Evolutionary conservation across 2,888 invertebrate species (phyloP).

Genomic region (Ganaspis brasiliensis): DNA sequence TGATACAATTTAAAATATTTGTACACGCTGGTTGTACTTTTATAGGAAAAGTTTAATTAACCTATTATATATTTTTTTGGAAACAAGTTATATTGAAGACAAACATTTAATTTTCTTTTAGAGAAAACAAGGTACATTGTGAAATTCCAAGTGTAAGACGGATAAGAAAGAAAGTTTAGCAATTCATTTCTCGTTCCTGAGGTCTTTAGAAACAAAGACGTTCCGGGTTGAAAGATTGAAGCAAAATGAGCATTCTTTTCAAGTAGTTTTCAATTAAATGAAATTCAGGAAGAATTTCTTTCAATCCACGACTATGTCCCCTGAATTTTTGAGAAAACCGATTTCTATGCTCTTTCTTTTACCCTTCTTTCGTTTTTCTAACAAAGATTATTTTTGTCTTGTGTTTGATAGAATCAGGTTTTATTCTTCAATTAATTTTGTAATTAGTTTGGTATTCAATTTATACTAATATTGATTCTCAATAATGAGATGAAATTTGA

Average conservation of each 20-base stretch:
- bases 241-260: constrained; percentile 9
- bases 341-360: background rate
- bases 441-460: no score
- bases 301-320: background rate
- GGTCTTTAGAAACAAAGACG: constrained; percentile 16
- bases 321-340: background rate
- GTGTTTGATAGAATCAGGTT: no score
- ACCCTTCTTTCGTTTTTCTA: no score
- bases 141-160: background rate
- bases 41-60: no score
- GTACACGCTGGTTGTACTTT: no score
- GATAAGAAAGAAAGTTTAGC: constrained; percentile 27
- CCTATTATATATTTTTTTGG: background rate
- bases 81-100: background rate
- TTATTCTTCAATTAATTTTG: no score
- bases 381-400: no score
- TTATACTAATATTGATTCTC: no score
- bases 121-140: background rate
- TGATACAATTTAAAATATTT: no score
- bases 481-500: no score
- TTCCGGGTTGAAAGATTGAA: background rate
- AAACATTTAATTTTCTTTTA: background rate
- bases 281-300: background rate
- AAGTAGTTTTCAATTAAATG: constrained; percentile 12
- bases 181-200: constrained; percentile 12